Conservation (phyloP, 2,113 vertebrate species). For the Leptodactylus fuscus region DNA sequence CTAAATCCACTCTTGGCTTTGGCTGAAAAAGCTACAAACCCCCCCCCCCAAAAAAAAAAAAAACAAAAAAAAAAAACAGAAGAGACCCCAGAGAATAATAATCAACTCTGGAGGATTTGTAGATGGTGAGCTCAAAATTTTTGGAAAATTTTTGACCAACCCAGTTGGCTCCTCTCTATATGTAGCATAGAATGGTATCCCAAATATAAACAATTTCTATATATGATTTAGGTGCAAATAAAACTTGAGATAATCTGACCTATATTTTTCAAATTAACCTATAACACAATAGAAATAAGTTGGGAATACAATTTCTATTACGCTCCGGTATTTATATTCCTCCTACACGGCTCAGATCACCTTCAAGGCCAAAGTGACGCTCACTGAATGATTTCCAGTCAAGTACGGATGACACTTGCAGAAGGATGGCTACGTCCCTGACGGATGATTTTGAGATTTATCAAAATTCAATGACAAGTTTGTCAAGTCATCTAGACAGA, state of each 20-base stretch:
- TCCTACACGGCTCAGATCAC: not conserved
- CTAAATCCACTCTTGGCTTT: too few relatives aligned
- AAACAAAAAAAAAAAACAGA: too few relatives aligned
- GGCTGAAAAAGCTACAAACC: too few relatives aligned
- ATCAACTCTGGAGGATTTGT: too few relatives aligned
- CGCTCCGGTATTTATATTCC: not conserved
- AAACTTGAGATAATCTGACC: not conserved
- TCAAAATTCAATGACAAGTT: conserved; percentile 46
- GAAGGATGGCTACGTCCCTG: conserved; percentile 9
- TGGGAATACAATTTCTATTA: not conserved
- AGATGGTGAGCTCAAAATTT: too few relatives aligned
- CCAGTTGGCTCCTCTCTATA: too few relatives aligned
- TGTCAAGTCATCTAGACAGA: conserved; percentile 29
- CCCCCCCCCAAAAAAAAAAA: too few relatives aligned
- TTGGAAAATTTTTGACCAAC: too few relatives aligned
- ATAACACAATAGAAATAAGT: not conserved
- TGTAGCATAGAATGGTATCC: too few relatives aligned
- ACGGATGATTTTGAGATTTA: conserved; percentile 31
- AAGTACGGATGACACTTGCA: conserved; percentile 29
- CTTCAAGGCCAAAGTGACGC: not conserved
- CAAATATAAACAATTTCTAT: too few relatives aligned
- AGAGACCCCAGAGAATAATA: too few relatives aligned
- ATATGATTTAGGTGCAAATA: too few relatives aligned
- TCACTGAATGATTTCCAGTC: conserved; percentile 29
- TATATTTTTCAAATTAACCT: not conserved